phyloP scores from a whole-genome alignment of 2,888 invertebrate genomes.

The Pharmacophagus antenor region DNA sequence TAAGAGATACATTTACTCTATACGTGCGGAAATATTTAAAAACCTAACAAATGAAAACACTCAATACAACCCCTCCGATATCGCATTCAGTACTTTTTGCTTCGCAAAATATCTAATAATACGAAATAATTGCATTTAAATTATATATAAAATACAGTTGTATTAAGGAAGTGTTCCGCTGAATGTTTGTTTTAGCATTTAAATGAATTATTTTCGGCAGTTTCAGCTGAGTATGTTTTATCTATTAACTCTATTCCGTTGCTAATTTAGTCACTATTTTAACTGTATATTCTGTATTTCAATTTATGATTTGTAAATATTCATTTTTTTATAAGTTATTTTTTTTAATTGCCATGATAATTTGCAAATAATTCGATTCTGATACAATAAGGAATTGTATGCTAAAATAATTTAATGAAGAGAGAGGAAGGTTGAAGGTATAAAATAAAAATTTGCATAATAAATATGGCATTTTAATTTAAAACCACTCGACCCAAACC shows the following conservation, averaged over 20 bases:
- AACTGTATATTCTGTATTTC: slow-evolving; percentile 76
- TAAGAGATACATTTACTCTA: slow-evolving; percentile 54
- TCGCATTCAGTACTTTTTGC: slow-evolving; percentile 40
- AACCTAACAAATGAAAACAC: slow-evolving; percentile 42
- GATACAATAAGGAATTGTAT: slow-evolving; percentile 65
- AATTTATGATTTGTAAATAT: slow-evolving; percentile 76
- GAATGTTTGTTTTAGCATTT: slow-evolving; percentile 32
- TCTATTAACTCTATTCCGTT: slow-evolving; percentile 58
- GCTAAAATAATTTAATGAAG: slow-evolving; percentile 72
- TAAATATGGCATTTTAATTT: slow-evolving; percentile 64
- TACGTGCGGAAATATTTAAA: slow-evolving; percentile 35
- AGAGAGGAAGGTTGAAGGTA: slow-evolving; percentile 73
- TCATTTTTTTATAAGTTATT: slow-evolving; percentile 71
- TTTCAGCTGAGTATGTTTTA: slow-evolving; percentile 57
- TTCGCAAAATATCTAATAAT: slow-evolving; percentile 38
- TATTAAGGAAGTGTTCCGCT: slow-evolving; percentile 48
- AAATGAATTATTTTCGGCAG: slow-evolving; percentile 25
- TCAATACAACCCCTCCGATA: slow-evolving; percentile 59
- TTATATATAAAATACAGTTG: slow-evolving; percentile 32
- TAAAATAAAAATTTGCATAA: slow-evolving; percentile 74
- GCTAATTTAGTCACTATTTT: slow-evolving; percentile 75
- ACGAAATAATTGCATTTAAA: slow-evolving; percentile 54
- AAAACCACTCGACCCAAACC: no score
- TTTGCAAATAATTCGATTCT: slow-evolving; percentile 61
- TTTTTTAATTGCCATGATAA: slow-evolving; percentile 76